Conservation (phyloP, 2,797 vertebrate genomes). For the Rhyacichthys aspro region DNA sequence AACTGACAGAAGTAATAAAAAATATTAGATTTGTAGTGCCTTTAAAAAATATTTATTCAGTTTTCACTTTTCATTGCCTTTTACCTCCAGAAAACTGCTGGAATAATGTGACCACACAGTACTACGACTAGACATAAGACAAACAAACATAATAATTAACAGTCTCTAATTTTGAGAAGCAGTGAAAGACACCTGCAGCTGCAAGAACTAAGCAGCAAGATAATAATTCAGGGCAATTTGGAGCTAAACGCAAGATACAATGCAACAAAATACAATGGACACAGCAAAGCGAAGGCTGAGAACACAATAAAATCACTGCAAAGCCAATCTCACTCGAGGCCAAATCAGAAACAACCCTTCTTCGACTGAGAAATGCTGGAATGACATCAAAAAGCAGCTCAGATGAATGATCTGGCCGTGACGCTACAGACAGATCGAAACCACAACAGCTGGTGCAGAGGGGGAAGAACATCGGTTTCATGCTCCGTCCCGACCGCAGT, state of each 20-base stretch:
- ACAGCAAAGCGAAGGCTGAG: conserved; percentile 34
- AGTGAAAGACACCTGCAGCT: too few relatives aligned
- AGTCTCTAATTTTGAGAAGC: too few relatives aligned
- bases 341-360: conserved; percentile 41
- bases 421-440: conserved; percentile 66
- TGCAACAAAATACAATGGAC: conserved; percentile 18
- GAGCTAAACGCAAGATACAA: conserved; percentile 36
- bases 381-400: conserved; percentile 54
- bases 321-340: conserved; percentile 57
- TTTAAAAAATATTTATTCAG: too few relatives aligned
- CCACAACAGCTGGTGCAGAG: conserved; percentile 74
- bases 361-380: conserved; percentile 57
- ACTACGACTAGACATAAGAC: too few relatives aligned
- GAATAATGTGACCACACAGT: too few relatives aligned
- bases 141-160: too few relatives aligned
- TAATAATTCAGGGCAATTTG: background rate
- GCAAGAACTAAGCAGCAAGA: too few relatives aligned
- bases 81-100: too few relatives aligned
- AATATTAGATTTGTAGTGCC: too few relatives aligned
- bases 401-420: conserved; percentile 62
- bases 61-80: too few relatives aligned
- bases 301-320: conserved; percentile 48
- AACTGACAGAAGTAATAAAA: too few relatives aligned
- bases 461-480: conserved; percentile 60
- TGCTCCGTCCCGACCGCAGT: conserved; percentile 50